A percentile compares a stretch with the other conserved stretches of the same genome.
phyloP scores from a whole-genome alignment of 2,113 vertebrate genomes.

The Todiramphus saurophagus region DNA sequence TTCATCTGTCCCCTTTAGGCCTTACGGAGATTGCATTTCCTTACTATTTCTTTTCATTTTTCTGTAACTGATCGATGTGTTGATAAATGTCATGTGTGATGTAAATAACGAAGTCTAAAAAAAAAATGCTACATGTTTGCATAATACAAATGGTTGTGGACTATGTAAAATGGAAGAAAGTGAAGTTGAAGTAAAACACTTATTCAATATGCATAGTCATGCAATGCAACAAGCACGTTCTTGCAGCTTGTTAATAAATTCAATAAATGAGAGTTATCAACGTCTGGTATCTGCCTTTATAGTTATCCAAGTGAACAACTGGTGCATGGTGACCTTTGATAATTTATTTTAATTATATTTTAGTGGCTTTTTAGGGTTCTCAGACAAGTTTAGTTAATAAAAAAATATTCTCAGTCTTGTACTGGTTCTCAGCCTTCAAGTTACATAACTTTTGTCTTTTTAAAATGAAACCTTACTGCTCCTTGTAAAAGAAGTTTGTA shows the following conservation, averaged over 20 bases:
- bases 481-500: not conserved
- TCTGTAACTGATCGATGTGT: not conserved
- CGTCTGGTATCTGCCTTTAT: conserved; percentile 15
- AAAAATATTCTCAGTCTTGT: not conserved
- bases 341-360: conserved; percentile 30
- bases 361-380: conserved; percentile 1
- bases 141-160: not conserved
- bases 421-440: not conserved
- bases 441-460: not conserved
- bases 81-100: not conserved
- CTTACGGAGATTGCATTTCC: not conserved
- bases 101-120: not conserved
- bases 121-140: not conserved
- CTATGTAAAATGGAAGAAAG: not conserved
- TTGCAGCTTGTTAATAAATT: conserved; percentile 50
- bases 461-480: not conserved
- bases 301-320: conserved; percentile 34
- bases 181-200: not conserved
- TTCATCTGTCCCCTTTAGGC: not conserved
- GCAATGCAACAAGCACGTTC: conserved; percentile 7
- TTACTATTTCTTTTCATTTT: not conserved
- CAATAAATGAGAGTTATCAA: conserved; percentile 48
- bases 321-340: conserved; percentile 50
- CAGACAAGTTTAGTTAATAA: not conserved
- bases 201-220: conserved; percentile 13